Evolutionary conservation across 23 tunicate species (phyloP), one percentile per base, ranked within the genome.

Genomic region (Clavelina lepadiformis): DNA sequence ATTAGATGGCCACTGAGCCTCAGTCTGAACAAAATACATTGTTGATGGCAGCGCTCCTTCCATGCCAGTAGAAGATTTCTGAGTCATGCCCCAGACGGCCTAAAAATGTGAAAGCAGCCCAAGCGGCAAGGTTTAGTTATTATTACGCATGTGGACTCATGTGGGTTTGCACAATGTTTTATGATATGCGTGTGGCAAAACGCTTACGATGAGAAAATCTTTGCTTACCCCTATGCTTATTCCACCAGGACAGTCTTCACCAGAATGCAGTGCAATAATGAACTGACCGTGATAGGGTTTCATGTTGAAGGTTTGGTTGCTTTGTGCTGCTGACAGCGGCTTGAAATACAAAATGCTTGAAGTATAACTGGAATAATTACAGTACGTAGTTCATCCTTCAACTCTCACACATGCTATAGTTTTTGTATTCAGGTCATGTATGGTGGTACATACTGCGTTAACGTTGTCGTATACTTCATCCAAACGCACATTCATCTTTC

Each of bases 1-100:
- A 44, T 66, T 66, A 28, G 72, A 66, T 13, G 46, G 47, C 72
- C 72, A 66, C 2, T 66, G 21, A 6, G 57, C 15, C 24, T 28
- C 72, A 46, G 46, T 38, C 34, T 66, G 72, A 3, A 46, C 72
- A 46, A 66, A 66, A 23, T 66, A 66, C 6, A 5, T 2, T 2
- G 19, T 24, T 21, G 56, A 56, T 27, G 72, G 57, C 8, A 5
- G 19, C 15, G 57, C 24, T 45, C 72, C 72, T 20, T 3, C 72
- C 3, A 66, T 46, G 33, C 34, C 72, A 25, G n/a, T 19, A 46
- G 35, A 15, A 3, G 33, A n/a, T 28, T 66, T 66, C 33, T 31
- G 35, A 5, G 72, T 22, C 72, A 66, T 66, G 36, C 72, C 24
- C 72, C 72, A 66, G 3, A 25, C 34, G 15, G 21, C 29, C 57